A percentile compares a stretch with the other conserved stretches of the same genome.
Conservation (phyloP, 2,113 vertebrate genomes). For the Burhinus oedicnemus region DNA sequence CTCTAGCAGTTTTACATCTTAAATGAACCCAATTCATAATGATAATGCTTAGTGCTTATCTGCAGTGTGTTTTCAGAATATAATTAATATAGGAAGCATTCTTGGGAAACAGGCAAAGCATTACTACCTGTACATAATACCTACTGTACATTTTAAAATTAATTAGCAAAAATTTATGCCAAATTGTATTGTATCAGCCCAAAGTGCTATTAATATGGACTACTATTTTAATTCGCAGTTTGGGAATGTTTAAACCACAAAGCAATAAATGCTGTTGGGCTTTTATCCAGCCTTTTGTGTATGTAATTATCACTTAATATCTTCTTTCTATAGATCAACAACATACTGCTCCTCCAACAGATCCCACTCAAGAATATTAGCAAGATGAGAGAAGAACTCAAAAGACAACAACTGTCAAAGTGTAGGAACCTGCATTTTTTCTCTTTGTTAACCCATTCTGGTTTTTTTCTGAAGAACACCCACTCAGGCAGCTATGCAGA, state of each 20-base stretch:
- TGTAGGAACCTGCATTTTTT: neutral
- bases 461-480: neutral
- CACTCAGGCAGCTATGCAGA: neutral
- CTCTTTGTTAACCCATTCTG: neutral
- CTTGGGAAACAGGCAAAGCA: neutral
- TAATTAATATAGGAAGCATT: neutral
- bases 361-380: neutral
- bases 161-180: neutral
- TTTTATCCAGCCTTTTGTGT: neutral
- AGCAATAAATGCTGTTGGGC: neutral
- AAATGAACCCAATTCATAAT: neutral
- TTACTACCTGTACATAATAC: neutral
- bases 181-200: neutral
- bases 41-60: neutral
- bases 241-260: neutral
- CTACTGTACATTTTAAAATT: neutral
- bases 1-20: neutral
- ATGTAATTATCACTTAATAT: neutral
- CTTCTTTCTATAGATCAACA: neutral
- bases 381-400: neutral
- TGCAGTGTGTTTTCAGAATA: neutral
- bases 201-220: neutral
- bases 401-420: neutral
- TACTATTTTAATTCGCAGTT: neutral
- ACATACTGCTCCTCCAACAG: neutral